Conservation (phyloP, 1,140 invertebrate genomes). For the Acromyrmex echinatior region DNA sequence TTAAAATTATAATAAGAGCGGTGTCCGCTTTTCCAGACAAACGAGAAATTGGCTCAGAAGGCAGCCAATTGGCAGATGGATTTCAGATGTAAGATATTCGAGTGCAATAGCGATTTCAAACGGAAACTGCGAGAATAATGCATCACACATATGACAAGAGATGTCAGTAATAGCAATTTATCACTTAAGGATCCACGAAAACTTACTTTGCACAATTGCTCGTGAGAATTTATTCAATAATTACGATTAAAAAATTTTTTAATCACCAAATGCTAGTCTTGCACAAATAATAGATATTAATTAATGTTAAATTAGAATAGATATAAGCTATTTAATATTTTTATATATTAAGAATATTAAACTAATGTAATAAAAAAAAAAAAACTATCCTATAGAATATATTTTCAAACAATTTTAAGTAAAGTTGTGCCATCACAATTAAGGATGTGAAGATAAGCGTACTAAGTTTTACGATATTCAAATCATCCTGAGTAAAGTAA, state of each 20-base stretch:
- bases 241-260: not conserved
- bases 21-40: not conserved
- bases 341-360: not conserved
- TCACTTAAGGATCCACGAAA: not conserved
- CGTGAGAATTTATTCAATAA: not conserved
- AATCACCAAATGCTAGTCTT: not conserved
- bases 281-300: not conserved
- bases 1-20: constrained; percentile 49
- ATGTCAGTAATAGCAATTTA: not conserved
- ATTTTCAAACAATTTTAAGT: not conserved
- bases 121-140: not conserved
- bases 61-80: not conserved
- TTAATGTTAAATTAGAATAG: not conserved
- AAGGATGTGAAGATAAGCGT: not conserved
- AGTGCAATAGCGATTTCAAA: constrained; percentile 9
- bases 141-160: not conserved
- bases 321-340: not conserved
- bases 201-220: not conserved
- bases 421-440: constrained; percentile 1
- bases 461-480: constrained; percentile 3
- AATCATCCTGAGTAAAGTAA: constrained; percentile 13
- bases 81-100: not conserved
- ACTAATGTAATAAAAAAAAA: not conserved
- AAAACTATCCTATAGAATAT: not conserved
- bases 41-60: not conserved